These are phyloP conservation scores for Casuarius casuarius DNA, from an alignment of 2,113 vertebrate species.

Conservation along the genomic window DNA sequence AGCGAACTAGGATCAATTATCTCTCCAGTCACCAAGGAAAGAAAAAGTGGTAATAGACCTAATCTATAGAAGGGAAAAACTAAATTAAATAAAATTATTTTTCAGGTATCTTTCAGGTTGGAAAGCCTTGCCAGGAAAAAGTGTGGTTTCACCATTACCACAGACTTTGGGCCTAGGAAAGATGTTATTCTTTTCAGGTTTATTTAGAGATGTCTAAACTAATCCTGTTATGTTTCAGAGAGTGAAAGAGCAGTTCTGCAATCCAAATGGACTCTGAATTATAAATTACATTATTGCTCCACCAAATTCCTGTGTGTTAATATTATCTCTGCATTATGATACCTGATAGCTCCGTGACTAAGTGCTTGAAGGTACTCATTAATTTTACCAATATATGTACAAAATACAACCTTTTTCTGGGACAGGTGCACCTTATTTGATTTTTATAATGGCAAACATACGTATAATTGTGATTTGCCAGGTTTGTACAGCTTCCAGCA, in stretches of 20 bases:
- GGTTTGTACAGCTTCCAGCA: neutral
- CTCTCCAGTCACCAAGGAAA: neutral
- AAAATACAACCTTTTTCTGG: neutral
- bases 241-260: neutral
- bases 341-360: neutral
- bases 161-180: neutral
- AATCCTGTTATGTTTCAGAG: neutral
- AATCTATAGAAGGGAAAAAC: neutral
- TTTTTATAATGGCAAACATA: neutral
- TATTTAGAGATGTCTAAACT: neutral
- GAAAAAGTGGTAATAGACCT: neutral
- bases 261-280: neutral
- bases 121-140: neutral
- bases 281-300: neutral
- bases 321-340: neutral
- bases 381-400: neutral
- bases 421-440: neutral
- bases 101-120: neutral
- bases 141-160: neutral
- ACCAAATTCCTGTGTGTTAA: neutral
- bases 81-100: neutral
- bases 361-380: neutral
- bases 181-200: neutral
- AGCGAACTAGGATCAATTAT: neutral
- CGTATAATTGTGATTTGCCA: neutral